phyloP scores from a whole-genome alignment of 1,140 invertebrate species.

The Thaumatotibia leucotreta region DNA sequence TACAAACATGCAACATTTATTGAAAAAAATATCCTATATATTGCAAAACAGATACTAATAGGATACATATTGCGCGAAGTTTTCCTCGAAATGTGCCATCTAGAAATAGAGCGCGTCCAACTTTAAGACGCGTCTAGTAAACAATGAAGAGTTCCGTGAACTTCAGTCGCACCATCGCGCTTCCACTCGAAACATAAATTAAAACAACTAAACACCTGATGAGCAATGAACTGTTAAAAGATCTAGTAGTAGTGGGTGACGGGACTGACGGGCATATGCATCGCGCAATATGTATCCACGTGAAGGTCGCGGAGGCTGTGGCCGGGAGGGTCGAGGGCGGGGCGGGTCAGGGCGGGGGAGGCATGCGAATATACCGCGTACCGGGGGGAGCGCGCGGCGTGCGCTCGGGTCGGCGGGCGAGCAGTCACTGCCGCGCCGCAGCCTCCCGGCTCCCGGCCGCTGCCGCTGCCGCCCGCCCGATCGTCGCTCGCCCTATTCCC shows the following conservation, averaged over 20 bases:
- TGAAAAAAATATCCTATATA: neutral
- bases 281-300: slow-evolving; percentile 62
- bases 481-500: slow-evolving; percentile 27
- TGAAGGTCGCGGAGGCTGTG: slow-evolving; percentile 28
- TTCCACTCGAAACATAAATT: neutral
- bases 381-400: slow-evolving; percentile 63
- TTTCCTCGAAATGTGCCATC: neutral
- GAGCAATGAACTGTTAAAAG: neutral
- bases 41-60: neutral
- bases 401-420: slow-evolving; percentile 61
- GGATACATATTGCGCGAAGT: slow-evolving; percentile 2
- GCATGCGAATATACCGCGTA: slow-evolving; percentile 56
- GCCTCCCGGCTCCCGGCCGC: slow-evolving; percentile 38
- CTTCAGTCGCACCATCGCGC: neutral
- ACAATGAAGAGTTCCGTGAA: neutral
- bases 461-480: slow-evolving; percentile 43
- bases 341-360: slow-evolving; percentile 14
- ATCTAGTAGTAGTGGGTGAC: neutral
- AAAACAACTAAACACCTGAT: neutral
- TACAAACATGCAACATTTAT: slow-evolving; percentile 13
- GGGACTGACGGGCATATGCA: slow-evolving; percentile 27
- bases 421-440: slow-evolving; percentile 32
- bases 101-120: neutral
- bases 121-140: neutral
- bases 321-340: slow-evolving; percentile 21